Conservation (phyloP, 2,113 vertebrate genomes). For the Vidua chalybeata region DNA sequence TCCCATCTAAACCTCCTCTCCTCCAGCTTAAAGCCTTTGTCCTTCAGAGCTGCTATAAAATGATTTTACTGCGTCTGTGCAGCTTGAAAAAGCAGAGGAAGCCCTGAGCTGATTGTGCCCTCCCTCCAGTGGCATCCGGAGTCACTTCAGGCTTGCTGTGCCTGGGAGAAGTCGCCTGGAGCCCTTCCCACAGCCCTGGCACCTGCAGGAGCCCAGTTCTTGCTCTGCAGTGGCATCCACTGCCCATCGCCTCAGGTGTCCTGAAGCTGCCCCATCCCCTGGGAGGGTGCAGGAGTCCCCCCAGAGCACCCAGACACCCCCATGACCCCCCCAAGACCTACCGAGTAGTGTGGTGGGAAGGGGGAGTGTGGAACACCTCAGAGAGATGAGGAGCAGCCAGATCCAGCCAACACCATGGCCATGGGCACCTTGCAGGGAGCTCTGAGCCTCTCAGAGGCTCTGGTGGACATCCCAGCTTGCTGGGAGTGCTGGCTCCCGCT, state of each 20-base stretch:
- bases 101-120: background rate
- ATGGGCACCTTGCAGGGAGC: background rate
- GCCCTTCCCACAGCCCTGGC: background rate
- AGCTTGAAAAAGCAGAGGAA: background rate
- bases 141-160: background rate
- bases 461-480: background rate
- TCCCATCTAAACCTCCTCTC: background rate
- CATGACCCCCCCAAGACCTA: rapidly evolving
- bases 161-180: background rate
- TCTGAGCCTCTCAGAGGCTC: background rate
- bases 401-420: rapidly evolving
- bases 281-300: background rate
- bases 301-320: rapidly evolving
- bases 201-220: background rate
- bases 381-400: background rate
- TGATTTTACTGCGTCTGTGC: background rate
- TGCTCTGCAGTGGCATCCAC: background rate
- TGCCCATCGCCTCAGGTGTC: background rate
- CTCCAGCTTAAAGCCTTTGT: background rate
- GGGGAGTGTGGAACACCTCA: background rate
- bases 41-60: background rate
- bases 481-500: rapidly evolving
- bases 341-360: rapidly evolving
- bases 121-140: rapidly evolving
- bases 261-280: rapidly evolving